phyloP scores from a whole-genome alignment of 2,888 invertebrate genomes.

The Blastobasis adustella region DNA sequence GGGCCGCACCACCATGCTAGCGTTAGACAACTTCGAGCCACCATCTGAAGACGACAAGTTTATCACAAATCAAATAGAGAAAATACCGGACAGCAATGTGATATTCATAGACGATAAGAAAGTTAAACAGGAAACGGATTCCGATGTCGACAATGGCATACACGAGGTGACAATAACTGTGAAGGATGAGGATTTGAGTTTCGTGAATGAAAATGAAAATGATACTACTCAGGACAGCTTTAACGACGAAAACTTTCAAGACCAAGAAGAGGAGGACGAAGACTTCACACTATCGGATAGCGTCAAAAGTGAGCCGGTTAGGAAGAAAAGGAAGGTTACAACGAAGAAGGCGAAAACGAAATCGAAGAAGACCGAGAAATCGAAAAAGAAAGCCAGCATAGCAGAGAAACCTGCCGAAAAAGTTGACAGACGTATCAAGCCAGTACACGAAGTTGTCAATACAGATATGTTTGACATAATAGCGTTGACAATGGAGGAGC shows the following conservation, averaged over 20 bases:
- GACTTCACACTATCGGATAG: background rate
- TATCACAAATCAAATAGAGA: too few species aligned
- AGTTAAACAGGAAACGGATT: too few species aligned
- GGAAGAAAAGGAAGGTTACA: background rate
- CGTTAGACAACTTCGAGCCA: too few species aligned
- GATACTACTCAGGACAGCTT: too few species aligned
- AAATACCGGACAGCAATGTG: too few species aligned
- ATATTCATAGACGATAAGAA: too few species aligned
- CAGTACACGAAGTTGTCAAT: background rate
- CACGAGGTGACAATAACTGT: too few species aligned
- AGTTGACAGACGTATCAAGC: slow-evolving; percentile 3
- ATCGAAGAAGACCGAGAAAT: background rate
- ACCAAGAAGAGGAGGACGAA: background rate
- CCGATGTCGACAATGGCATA: too few species aligned
- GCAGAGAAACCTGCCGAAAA: background rate
- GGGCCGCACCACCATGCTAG: too few species aligned
- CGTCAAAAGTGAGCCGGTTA: background rate
- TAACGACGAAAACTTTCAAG: background rate
- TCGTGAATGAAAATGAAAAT: too few species aligned
- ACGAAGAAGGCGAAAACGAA: background rate
- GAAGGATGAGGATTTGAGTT: too few species aligned
- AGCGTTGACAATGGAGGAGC: slow-evolving; percentile 2
- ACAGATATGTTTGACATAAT: background rate
- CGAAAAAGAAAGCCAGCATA: background rate
- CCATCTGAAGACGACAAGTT: too few species aligned